Evolutionary conservation across 2,797 vertebrate species (phyloP), one percentile per base, ranked within the genome.

Genomic region (Bradypodion pumilum): DNA sequence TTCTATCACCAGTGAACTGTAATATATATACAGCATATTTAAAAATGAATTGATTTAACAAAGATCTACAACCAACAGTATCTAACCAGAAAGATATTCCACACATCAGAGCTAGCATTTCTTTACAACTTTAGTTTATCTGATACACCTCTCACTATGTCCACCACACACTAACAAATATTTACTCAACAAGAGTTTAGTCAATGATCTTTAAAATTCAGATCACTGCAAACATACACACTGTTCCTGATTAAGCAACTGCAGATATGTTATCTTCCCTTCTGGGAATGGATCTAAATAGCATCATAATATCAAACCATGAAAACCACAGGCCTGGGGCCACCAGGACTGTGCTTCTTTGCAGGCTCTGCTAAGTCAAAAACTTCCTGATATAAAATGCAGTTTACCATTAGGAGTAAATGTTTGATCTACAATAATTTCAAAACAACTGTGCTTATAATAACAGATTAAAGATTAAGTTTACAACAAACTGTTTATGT

Each of bases 401-500:
- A 91, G 93, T 91, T 96, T 95, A 94, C 90, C 92, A 89, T 27
- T 81, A 92, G 92, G 85, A 94, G 94, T 91, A 94, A 95, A 95
- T 91, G 95, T 95, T 94, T 94, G 89, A 95, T 94, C 92, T 92
- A 90, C 74, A 93, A 90, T 91, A 94, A 93, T 94, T 93, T 94
- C 93, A 93, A 90, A 94, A 92, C 46, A 89, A 91, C 93, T 95
- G 89, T 95, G 95, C 95, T 95, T 95, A 94, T 91, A 94, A 85
- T 86, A 94, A 87, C 86, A 90, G 89, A 93, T 82, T 86, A 93
- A 92, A 90, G 90, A 79, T 93, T 88, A 91, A 94, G 92, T 92
- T 92, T 91, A 90, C 94, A 95, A 85, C 89, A 89, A 94, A 95
- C 83, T 93, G 93, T 95, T 96, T 95, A 94, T 90, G 92, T 91